Conservation (phyloP, 30 jellyfish, hydroid and myxozoan genomes). For the Calvadosia cruxmelitensis region DNA sequence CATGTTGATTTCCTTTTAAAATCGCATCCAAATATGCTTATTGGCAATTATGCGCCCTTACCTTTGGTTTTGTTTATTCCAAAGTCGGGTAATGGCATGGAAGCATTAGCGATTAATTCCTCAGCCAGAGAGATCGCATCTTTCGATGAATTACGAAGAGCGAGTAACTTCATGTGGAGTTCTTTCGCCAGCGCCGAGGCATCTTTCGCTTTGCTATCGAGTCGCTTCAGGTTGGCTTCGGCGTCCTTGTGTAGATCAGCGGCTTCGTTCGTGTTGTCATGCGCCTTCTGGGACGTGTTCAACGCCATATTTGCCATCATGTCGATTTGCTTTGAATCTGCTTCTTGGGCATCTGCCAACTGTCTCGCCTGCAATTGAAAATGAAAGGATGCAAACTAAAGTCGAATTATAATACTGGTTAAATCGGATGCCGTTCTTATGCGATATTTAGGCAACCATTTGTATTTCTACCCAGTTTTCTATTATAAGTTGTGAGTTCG, state of each 20-base stretch:
- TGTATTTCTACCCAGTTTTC: too few species aligned
- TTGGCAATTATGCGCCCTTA: not conserved
- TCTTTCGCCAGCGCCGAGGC: constrained; percentile 48
- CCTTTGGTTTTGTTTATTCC: constrained; percentile 49
- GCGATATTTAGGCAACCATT: too few species aligned
- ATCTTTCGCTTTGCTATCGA: constrained; percentile 33
- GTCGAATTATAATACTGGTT: too few species aligned
- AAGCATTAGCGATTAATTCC: constrained; percentile 48
- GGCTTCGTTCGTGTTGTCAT: constrained; percentile 57
- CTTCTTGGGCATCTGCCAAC: constrained; percentile 66
- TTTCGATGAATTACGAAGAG: constrained; percentile 29
- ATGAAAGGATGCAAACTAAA: not conserved
- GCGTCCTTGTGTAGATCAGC: constrained; percentile 36
- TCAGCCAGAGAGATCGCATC: constrained; percentile 45
- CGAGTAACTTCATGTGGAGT: constrained; percentile 18
- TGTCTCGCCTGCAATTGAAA: constrained; percentile 64
- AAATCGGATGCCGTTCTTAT: too few species aligned
- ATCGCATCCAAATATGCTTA: too few species aligned
- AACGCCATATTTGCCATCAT: constrained; percentile 50
- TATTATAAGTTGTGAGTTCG: too few species aligned
- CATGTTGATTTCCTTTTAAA: too few species aligned
- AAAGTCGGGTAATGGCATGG: constrained; percentile 55
- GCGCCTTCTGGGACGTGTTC: constrained; percentile 43
- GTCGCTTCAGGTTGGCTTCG: constrained; percentile 20
- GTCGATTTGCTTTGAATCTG: constrained; percentile 43